Base-by-base conservation (phyloP, 2,113 vertebrate genomes). In the Regulus satrapa region DNA sequence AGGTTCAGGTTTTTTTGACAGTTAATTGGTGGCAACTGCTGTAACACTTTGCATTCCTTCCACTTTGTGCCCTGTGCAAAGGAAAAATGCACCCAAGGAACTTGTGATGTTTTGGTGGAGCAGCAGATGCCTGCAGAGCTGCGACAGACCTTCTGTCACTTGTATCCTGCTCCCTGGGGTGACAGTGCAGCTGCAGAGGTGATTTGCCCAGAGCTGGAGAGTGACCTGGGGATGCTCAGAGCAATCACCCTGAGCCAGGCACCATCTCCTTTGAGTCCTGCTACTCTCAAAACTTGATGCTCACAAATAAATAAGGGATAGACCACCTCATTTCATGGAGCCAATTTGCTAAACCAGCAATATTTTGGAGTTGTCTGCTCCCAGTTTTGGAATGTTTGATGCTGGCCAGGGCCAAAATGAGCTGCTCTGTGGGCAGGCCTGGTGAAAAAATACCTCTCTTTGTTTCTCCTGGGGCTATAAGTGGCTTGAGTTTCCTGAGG, bases 401-500 rank as follows among this genome's bases (percentile, higher is more conserved):
- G 52, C 55, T 71, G 68, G 3, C 21, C 2, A 1, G 26, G 26
- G 29, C 55, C 46, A 67, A 71, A 81, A 46, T 0, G 8, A 89
- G 38, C 32, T 48, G 43, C 38, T 67, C 51, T 48, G 18, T 40
- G 72, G 46, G 32, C 41, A 51, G 45, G 8, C 32, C 36, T 8
- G 32, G 9, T 25, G 54, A 71, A 92, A 88, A 78, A 86, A 80
- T 18, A 69, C 38, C 61, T 89, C 71, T 64, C 0, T 62, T 88
- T 94, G 38, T 86, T 86, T 83, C 73, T 67, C 32, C 45, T 80
- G 64, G 2, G 63, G 56, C 38, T 79, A 80, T 41, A 58, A 95
- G 85, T 87, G 84, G 68, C 67, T 83, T 83, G 93, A 87, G 72
- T 96, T 97, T 97, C 76, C 89, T 48, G 87, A 96, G 85, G 85